phyloP scores from a whole-genome alignment of 2,888 invertebrate species.

The Syritta pipiens region DNA sequence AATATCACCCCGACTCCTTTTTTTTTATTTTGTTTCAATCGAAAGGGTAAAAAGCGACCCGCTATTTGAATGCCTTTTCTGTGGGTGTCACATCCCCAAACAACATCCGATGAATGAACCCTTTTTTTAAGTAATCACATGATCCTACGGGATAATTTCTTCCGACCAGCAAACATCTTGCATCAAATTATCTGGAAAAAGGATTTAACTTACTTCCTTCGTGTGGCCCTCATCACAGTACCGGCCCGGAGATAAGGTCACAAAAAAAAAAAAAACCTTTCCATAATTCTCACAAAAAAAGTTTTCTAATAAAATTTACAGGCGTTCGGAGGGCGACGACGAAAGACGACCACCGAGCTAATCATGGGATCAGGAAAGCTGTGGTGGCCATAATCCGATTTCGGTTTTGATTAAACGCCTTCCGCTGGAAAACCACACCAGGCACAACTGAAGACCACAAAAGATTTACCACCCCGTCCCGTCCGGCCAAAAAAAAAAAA shows the following conservation, averaged over 20 bases:
- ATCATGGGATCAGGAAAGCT: conserved; percentile 7
- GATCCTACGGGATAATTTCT: not conserved
- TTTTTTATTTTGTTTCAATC: not conserved
- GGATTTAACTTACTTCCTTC: conserved; percentile 6
- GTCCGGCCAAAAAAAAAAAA: too few relatives aligned
- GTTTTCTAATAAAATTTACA: conserved; percentile 26
- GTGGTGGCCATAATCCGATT: conserved; percentile 36
- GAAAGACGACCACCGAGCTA: too few relatives aligned
- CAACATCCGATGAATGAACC: not conserved
- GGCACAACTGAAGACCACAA: conserved; percentile 8
- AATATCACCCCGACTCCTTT: conserved; percentile 2
- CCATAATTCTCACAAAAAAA: conserved; percentile 40
- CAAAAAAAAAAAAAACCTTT: too few relatives aligned
- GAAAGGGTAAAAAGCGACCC: conserved; percentile 5
- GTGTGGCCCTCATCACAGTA: not conserved
- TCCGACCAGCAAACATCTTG: conserved; percentile 22
- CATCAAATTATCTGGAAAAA: conserved; percentile 34
- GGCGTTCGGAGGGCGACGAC: too few relatives aligned
- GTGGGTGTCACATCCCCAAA: not conserved
- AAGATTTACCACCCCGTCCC: conserved; percentile 28
- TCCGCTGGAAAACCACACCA: conserved; percentile 28
- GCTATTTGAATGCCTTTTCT: not conserved
- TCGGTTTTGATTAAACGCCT: conserved; percentile 56
- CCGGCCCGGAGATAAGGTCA: conserved; percentile 18
- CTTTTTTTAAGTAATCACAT: conserved; percentile 36